Conservation (phyloP, 2,797 vertebrate genomes). For the Sebastes minor region DNA sequence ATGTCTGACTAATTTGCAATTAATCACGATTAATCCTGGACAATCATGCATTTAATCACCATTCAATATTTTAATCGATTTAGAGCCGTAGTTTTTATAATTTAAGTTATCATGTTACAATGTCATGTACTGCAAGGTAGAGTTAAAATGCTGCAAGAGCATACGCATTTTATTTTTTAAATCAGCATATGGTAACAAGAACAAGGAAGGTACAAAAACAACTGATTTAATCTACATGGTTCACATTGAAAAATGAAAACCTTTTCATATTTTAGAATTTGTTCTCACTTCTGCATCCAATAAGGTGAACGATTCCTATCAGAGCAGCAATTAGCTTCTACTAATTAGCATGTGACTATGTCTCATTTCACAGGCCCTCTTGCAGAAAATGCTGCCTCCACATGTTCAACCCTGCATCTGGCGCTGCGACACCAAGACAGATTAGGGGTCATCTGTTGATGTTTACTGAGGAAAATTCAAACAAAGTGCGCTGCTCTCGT, state of each 20-base stretch:
- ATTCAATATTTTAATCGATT: too few relatives aligned
- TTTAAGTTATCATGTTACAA: background rate
- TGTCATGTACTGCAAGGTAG: too few relatives aligned
- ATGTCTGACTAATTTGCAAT: too few relatives aligned
- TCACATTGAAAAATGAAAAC: background rate
- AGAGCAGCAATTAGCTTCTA: conserved; percentile 35
- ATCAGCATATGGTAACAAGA: background rate
- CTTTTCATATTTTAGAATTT: background rate
- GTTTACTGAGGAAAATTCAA: conserved; percentile 65
- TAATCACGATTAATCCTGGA: too few relatives aligned
- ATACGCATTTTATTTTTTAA: background rate
- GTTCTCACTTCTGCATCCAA: background rate
- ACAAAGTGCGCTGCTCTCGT: conserved; percentile 30
- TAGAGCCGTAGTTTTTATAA: background rate
- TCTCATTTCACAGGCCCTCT: conserved; percentile 58
- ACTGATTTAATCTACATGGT: background rate
- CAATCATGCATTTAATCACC: too few relatives aligned
- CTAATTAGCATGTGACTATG: conserved; percentile 44
- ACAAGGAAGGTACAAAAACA: background rate
- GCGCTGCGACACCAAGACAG: conserved; percentile 53
- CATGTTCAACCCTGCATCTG: conserved; percentile 72
- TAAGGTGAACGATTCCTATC: conserved; percentile 11
- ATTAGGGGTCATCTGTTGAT: conserved; percentile 67
- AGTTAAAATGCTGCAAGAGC: background rate
- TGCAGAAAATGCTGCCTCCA: conserved; percentile 60